Evolutionary conservation across 1,140 invertebrate genomes (phyloP), one percentile per base, ranked within the genome.

Genomic region (Heliothis virescens): DNA sequence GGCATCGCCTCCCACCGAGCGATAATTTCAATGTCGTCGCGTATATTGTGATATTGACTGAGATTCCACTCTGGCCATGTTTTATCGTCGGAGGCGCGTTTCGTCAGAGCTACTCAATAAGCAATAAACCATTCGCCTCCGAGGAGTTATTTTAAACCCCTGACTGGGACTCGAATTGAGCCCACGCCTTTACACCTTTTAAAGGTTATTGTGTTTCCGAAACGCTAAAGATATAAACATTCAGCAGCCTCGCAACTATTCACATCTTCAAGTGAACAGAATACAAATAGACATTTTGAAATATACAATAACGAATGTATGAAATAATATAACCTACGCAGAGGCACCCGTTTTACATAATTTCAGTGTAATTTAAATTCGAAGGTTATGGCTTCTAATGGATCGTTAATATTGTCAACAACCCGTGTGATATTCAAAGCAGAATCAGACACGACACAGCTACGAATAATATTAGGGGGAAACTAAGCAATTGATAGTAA

Each of bases 401-500:
- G 63, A 67, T 67, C 63, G 63, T 52, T 52, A 71, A 71, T 71
- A 71, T 29, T 52, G 67, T 71, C 67, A 71, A 52, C 18, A 71
- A 26, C 7, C 71, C 11, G 52, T 73, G 53, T 73, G 52, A 74
- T 48, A 41, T 60, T 60, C 41, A 60, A 74, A 60, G 29, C 55
- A 59, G 72, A 57, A 57, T 47, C 48, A 67, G 13, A 57, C 74
- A 81, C 57, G 50, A 79, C 63, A 59, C 57, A 50, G 55, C 85
- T 82, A 83, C 87, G 88, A 91, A 93, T 92, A 89, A 89, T 89
- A 90, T 94, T 92, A 92, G 92, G 91, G 86, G 87, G 88, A 94
- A 92, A 94, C 92, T 92, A 91, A 92, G 89, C 91, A 91, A 92
- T 94, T 92, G 92, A 94, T 94, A 90, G 91, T 94, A 89, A 91